A percentile compares a stretch with the other conserved stretches of the same genome.
phyloP scores from a whole-genome alignment of 2,113 vertebrate genomes.

The Emberiza fucata region DNA sequence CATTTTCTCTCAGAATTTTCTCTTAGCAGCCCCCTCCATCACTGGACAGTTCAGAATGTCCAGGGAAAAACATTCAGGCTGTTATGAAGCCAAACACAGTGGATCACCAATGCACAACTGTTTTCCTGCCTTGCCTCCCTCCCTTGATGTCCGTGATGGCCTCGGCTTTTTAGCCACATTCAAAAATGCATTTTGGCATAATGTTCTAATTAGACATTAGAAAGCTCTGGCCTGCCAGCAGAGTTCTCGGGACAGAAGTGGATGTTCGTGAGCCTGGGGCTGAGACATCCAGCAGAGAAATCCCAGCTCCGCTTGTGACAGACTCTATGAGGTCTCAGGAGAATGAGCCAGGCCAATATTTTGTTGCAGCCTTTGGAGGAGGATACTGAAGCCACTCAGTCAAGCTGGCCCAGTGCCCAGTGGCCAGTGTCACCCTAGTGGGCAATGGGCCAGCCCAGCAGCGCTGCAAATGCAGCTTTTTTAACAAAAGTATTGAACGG shows the following conservation, averaged over 20 bases:
- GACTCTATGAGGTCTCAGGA: neutral
- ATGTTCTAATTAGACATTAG: neutral
- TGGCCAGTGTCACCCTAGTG: neutral
- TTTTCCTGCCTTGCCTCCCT: neutral
- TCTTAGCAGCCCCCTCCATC: neutral
- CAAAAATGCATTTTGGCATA: neutral
- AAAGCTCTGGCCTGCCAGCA: neutral
- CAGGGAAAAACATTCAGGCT: neutral
- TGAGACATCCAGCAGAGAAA: neutral
- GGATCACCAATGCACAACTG: accelerated
- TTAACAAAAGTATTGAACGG: neutral
- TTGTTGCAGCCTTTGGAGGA: neutral
- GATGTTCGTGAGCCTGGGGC: neutral
- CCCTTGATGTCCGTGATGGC: neutral
- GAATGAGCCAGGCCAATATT: neutral
- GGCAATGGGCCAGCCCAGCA: neutral
- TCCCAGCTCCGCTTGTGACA: neutral
- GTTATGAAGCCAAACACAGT: neutral
- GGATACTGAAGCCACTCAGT: neutral
- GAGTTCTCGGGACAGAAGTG: neutral
- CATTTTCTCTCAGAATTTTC: neutral
- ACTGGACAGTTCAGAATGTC: neutral
- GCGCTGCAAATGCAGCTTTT: neutral
- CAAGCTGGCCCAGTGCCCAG: slow-evolving; percentile 2
- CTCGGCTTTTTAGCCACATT: neutral